Evolutionary conservation across 2,113 vertebrate genomes (phyloP).

Genomic region (Podilymbus podiceps): DNA sequence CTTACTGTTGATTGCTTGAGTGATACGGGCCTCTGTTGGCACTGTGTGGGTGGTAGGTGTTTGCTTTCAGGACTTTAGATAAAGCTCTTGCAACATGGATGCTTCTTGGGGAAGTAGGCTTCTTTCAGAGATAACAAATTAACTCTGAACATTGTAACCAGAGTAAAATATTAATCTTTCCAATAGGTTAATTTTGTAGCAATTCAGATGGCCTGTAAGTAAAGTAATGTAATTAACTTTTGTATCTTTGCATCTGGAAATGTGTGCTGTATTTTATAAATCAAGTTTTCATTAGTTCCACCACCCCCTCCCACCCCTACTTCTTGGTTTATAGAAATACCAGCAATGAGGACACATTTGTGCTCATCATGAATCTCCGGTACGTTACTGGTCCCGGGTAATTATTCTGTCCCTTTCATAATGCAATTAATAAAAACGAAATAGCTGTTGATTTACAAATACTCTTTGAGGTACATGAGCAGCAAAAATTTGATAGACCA

Average conservation of each 20-base stretch:
- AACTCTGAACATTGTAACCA: neutral
- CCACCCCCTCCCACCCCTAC: no score
- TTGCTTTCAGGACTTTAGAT: neutral
- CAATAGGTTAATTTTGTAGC: neutral
- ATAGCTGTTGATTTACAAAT: neutral
- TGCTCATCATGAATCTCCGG: neutral
- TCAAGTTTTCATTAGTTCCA: neutral
- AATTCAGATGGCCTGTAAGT: neutral
- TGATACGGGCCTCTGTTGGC: fast-evolving
- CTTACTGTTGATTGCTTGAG: neutral
- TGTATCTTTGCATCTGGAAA: neutral
- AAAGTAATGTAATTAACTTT: neutral
- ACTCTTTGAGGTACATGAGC: neutral
- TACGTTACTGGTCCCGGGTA: neutral
- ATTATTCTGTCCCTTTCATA: neutral
- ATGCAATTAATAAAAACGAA: neutral
- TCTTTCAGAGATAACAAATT: neutral
- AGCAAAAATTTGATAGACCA: neutral
- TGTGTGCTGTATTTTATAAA: neutral
- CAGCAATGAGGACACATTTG: neutral
- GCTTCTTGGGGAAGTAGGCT: neutral
- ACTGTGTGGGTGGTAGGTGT: neutral
- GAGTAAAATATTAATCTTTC: neutral
- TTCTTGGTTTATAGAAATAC: neutral
- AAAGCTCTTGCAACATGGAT: neutral